Evolutionary conservation across 2,888 invertebrate species (phyloP).

Genomic region (Cremastinae sp.): DNA sequence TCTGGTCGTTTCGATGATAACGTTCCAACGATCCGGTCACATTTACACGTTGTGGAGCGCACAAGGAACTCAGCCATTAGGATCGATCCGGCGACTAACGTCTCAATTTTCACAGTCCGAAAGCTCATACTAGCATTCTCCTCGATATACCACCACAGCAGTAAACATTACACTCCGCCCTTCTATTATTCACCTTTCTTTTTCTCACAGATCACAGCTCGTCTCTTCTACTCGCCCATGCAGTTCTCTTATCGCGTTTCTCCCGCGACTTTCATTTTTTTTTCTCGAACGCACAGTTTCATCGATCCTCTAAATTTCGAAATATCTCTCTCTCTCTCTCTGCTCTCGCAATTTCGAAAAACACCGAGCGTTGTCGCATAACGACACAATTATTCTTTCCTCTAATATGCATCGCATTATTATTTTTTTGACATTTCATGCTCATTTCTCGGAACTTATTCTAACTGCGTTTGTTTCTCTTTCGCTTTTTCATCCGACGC

Average conservation of each 20-base stretch:
- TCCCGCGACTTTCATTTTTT: slow-evolving; percentile 41
- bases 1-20: slow-evolving; percentile 61
- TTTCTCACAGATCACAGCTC: background rate
- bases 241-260: slow-evolving; percentile 17
- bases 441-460: slow-evolving; percentile 14
- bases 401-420: too few species aligned
- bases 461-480: background rate
- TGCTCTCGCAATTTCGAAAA: slow-evolving; percentile 21
- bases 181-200: background rate
- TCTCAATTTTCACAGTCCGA: slow-evolving; percentile 57
- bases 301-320: slow-evolving; percentile 54
- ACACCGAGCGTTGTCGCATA: background rate
- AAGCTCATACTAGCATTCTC: slow-evolving; percentile 20
- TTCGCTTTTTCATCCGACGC: background rate
- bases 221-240: too few species aligned
- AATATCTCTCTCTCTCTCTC: slow-evolving; percentile 48
- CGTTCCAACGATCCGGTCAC: slow-evolving; percentile 64
- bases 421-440: background rate
- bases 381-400: too few species aligned
- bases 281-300: slow-evolving; percentile 32
- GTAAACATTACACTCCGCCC: background rate
- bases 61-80: slow-evolving; percentile 46
- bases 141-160: background rate
- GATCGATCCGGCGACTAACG: slow-evolving; percentile 59
- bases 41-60: slow-evolving; percentile 59